Base-by-base conservation (phyloP, 2,888 invertebrate species). In the Nineta flava region DNA sequence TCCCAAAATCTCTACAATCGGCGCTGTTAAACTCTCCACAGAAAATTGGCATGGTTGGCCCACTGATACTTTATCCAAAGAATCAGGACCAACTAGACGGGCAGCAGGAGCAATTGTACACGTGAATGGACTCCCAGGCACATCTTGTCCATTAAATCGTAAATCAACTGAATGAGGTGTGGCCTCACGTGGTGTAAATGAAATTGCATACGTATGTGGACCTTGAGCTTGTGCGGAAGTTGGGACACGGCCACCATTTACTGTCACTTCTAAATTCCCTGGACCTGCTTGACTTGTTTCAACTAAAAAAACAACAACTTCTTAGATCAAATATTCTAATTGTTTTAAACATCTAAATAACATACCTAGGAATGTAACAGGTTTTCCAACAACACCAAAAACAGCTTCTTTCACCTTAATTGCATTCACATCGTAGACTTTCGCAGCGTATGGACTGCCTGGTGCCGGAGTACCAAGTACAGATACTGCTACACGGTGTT, bases 281-380 rank as follows among this genome's bases (percentile, higher is more conserved):
- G 97, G 94, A 15, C 97, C 99, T 4, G 97, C 97, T 66, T 94
- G 91, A 62, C 93, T 91, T 12, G 97, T 97, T 69, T 99, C 97
- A 64, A 99, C 93, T 88, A 19, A 47, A 51, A n/a, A 16, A 16
- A 31, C 9, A 16, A 12, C 7, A 41, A 21, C 7, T 13, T 7
- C 13, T 32, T 40, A 19, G 12, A 41, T 38, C 9, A 19, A 10
- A 15, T 40, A 17, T 40, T 19, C n/a, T 6, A n/a, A 12, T 48
- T 48, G 2, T 43, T 31, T 40, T 6, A 21, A n/a, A 10, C 9
- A 9, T 26, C 9, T 9, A 26, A 21, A 26, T 13, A 38, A 59
- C 65, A 65, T 66, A 87, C 87, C 87, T 59, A 93, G 73, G 67
- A 93, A 93, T 43, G 92, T 92, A 34, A 92, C 90, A 1, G 92